Evolutionary conservation across 2,797 vertebrate genomes (phyloP).

Genomic region (Podargus strigoides): DNA sequence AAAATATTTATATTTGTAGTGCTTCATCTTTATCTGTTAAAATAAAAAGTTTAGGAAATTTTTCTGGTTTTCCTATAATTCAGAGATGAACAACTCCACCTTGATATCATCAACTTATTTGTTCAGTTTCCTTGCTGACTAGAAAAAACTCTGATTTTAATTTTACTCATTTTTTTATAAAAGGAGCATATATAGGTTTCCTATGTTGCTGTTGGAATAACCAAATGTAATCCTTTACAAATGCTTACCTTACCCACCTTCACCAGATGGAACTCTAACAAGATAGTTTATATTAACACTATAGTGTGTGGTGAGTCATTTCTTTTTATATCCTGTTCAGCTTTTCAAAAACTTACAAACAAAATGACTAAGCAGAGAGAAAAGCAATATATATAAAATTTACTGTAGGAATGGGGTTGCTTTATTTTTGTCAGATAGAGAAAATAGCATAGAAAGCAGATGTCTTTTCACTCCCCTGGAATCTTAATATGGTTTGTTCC

Average conservation of each 20-base stretch:
- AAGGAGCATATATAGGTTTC: neutral
- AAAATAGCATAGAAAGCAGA: conserved; percentile 39
- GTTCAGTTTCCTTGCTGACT: neutral
- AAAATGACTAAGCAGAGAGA: conserved; percentile 51
- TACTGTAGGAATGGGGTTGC: neutral
- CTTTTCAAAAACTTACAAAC: conserved; percentile 12
- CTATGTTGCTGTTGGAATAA: neutral
- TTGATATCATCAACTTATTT: neutral
- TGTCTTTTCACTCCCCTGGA: conserved; percentile 10
- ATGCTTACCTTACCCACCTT: neutral
- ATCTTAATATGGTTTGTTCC: neutral
- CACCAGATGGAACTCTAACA: neutral
- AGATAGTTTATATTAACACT: neutral
- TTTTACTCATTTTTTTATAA: neutral
- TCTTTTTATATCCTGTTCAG: conserved; percentile 27
- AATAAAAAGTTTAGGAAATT: neutral
- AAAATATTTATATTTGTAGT: neutral
- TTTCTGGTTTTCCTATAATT: neutral
- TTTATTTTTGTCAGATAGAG: conserved; percentile 31
- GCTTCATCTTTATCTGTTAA: neutral
- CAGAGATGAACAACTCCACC: neutral
- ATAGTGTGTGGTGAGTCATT: neutral
- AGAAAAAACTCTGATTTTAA: neutral
- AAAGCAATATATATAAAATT: conserved; percentile 44
- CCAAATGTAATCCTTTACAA: neutral